Evolutionary conservation across 2,797 vertebrate genomes (phyloP), one percentile per base, ranked within the genome.

Genomic region (Enteromius fasciolatus): DNA sequence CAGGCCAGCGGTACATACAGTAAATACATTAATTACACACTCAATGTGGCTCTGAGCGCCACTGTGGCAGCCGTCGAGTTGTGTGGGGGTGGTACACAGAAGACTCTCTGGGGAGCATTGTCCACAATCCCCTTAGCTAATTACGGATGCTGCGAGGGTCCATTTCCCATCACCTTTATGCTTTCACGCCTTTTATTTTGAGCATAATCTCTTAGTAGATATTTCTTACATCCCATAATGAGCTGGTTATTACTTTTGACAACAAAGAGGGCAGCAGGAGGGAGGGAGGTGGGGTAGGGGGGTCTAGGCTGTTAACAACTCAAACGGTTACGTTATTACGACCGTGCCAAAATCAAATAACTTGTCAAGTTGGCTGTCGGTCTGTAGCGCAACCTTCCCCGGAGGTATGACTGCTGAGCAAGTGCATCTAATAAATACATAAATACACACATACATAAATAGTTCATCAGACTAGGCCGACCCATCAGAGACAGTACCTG

Each of bases 151-250:
- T 85, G 85, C 88, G 88, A 89, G 87, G 88, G 89, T 92, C 91
- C 87, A 82, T 92, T 90, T 91, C 87, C 86, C 88, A 89, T 92
- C 93, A 93, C 91, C 92, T 91, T 86, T 89, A 88, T 89, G 91
- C 91, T 72, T 75, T 82, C 82, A 84, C 15, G 39, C 78, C 85
- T 93, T 93, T 92, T 94, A 92, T 94, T 94, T 93, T 88, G 90
- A 84, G 89, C 86, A 90, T 93, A 93, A 94, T 93, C 92, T 93
- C 92, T 92, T 90, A 90, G 92, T 91, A 91, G 92, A 92, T 93
- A 90, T 93, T 92, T 92, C 89, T 90, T 91, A 92, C 89, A 91
- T 91, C 90, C 89, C 88, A 93, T 93, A 94, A 94, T 90, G 92
- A 93, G 90, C 90, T 81, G 86, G 90, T 93, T 94, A 94, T 94